Base-by-base conservation (phyloP, 1,140 invertebrate species). In the Gonioctena quinquepunctata region DNA sequence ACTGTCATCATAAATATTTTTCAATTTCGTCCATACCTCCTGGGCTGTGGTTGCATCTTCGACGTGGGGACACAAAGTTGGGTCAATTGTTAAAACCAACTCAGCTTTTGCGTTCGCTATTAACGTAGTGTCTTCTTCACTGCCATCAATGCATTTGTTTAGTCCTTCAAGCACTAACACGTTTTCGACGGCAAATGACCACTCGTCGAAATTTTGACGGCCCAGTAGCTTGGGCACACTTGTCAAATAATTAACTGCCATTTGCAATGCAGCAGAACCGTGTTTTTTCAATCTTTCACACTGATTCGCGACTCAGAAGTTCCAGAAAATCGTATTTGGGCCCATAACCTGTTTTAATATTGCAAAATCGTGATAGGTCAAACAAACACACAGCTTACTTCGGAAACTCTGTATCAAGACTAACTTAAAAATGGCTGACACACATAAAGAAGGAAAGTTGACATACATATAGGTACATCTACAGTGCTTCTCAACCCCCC, bases 141-240 rank as follows among this genome's bases (percentile, higher is more conserved):
- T 74, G 16, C 69, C 75, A 50, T 72, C 64, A 5, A 75, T 49
- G 42, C 67, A 76, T 26, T 75, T 75, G 2, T 42, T 22, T 3
- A 71, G 48, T 22, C 75, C 69, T 68, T 78, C 75, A 8, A 77
- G 33, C 4, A 75, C 69, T 11, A 78, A 68, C 5, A 77, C 25
- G 33, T 77, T 71, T 59, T 77, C 70, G 0, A 73, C 52, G 1
- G 73, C 71, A 33, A 73, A 78, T 6, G 61, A 33, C 76, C 76
- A 77, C 18, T 75, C 70, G 1, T 57, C 50, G 68, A 76, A 78
- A 57, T 77, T 76, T 42, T 77, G 71, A 22, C 75, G 49, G 4
- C 69, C 75, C 11, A 64, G 19, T 26, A 78, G 27, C 25, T 70
- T 75, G 2, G 72, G 74, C 2, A 76, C 74, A 72, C 68, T 74